Conservation (phyloP, 2,797 vertebrate species). For the Thalassophryne amazonica region DNA sequence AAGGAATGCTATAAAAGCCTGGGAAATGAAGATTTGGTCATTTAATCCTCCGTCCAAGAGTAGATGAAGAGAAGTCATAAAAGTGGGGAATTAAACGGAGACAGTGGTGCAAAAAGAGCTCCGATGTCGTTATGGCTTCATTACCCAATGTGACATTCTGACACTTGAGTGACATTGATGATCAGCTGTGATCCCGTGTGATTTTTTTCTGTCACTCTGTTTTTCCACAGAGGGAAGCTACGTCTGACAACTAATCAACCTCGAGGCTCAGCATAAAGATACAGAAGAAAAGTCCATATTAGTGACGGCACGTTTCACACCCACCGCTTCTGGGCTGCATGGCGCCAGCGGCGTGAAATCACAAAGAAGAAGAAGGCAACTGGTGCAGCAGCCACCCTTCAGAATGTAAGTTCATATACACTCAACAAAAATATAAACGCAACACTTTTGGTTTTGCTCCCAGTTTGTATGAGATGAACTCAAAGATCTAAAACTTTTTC, state of each 20-base stretch:
- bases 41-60: conserved; percentile 13
- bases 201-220: conserved; percentile 35
- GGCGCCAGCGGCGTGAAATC: too few relatives aligned
- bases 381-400: conserved; percentile 66
- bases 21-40: conserved; percentile 26
- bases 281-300: conserved; percentile 8
- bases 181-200: conserved; percentile 16
- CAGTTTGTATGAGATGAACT: too few relatives aligned
- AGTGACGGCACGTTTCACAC: not conserved
- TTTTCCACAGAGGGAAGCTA: conserved; percentile 48
- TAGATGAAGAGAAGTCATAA: conserved; percentile 22
- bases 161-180: conserved; percentile 42
- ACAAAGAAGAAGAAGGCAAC: conserved; percentile 44
- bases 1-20: conserved; percentile 25
- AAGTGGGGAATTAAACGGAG: not conserved
- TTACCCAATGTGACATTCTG: conserved; percentile 22
- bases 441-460: too few relatives aligned
- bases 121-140: conserved; percentile 36
- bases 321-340: not conserved
- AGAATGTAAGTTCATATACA: conserved; percentile 56
- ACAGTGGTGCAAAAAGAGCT: not conserved
- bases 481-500: too few relatives aligned
- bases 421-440: too few relatives aligned
- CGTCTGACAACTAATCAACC: conserved; percentile 31
- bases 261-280: conserved; percentile 25